Conservation (phyloP, 2,888 invertebrate genomes). For the Agonopterix heracliana region DNA sequence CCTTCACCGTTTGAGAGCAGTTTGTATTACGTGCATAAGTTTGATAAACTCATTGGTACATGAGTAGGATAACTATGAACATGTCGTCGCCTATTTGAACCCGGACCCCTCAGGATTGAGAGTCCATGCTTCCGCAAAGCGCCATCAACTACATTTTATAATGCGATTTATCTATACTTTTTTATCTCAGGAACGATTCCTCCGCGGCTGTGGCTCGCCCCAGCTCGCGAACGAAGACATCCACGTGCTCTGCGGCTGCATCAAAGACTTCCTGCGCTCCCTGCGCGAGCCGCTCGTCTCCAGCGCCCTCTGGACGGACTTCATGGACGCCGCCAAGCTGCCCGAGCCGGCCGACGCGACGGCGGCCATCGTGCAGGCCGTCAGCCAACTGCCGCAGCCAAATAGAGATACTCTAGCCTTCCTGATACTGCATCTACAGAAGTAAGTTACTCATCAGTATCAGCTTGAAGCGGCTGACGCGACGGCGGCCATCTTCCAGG, state of each 20-base stretch:
- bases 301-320: conserved; percentile 86
- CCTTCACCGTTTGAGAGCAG: too few species aligned
- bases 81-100: too few species aligned
- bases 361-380: conserved; percentile 82
- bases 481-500: conserved; percentile 80
- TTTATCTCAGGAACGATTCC: conserved; percentile 90
- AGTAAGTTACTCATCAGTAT: conserved; percentile 58
- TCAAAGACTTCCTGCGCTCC: conserved; percentile 95
- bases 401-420: conserved; percentile 97
- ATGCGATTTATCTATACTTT: too few species aligned
- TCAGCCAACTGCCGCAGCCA: conserved; percentile 90
- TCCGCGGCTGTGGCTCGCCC: conserved; percentile 90
- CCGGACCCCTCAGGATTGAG: too few species aligned
- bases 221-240: conserved; percentile 85
- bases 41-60: too few species aligned
- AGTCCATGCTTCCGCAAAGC: too few species aligned
- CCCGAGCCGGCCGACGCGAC: conserved; percentile 76
- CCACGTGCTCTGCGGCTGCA: conserved; percentile 92
- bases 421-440: conserved; percentile 91
- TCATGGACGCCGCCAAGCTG: conserved; percentile 81
- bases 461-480: conserved; percentile 86
- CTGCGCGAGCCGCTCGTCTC: conserved; percentile 94
- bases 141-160: too few species aligned
- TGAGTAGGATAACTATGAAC: too few species aligned
- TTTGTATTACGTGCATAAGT: too few species aligned